These are phyloP conservation scores for Coleophora flavipennella DNA, from an alignment of 2,888 invertebrate species.

Conservation along the genomic window DNA sequence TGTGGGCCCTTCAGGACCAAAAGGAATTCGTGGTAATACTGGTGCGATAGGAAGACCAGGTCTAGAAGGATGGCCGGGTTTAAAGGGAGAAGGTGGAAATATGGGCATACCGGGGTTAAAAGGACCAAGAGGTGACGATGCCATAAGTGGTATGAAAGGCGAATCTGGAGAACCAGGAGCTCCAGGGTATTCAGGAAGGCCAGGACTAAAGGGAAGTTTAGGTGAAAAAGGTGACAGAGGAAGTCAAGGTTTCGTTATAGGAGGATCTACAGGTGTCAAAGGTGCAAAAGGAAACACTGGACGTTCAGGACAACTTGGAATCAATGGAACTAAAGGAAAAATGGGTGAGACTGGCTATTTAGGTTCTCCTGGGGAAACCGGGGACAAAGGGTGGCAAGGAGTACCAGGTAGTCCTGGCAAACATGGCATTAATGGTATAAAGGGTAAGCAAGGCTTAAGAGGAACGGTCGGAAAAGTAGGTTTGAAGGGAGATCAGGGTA, in stretches of 20 bases:
- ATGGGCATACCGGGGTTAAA: slow-evolving; percentile 67
- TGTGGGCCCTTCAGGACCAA: slow-evolving; percentile 31
- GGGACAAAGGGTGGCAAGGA: slow-evolving; percentile 67
- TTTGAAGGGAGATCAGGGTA: slow-evolving; percentile 41
- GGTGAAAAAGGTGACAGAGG: slow-evolving; percentile 75
- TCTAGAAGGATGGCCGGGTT: slow-evolving; percentile 36
- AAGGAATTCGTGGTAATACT: slow-evolving; percentile 33
- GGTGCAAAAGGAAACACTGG: slow-evolving; percentile 77
- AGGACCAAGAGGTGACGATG: slow-evolving; percentile 75
- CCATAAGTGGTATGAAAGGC: slow-evolving; percentile 76
- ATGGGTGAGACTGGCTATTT: slow-evolving; percentile 68
- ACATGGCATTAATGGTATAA: slow-evolving; percentile 56
- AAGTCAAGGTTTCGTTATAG: slow-evolving; percentile 56
- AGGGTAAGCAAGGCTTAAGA: slow-evolving; percentile 58
- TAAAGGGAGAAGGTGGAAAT: slow-evolving; percentile 63
- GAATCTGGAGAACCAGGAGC: slow-evolving; percentile 64
- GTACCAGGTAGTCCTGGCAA: slow-evolving; percentile 71
- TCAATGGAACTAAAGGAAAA: slow-evolving; percentile 66
- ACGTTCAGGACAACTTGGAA: slow-evolving; percentile 55
- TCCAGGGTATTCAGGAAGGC: slow-evolving; percentile 62
- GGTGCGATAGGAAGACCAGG: slow-evolving; percentile 36
- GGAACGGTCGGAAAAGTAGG: slow-evolving; percentile 61
- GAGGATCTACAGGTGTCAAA: slow-evolving; percentile 65
- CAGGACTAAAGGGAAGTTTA: slow-evolving; percentile 40
- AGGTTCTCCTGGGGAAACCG: slow-evolving; percentile 64